phyloP scores from a whole-genome alignment of 53 echinoderm and acorn worm genomes.

The Echinometra lucunter region DNA sequence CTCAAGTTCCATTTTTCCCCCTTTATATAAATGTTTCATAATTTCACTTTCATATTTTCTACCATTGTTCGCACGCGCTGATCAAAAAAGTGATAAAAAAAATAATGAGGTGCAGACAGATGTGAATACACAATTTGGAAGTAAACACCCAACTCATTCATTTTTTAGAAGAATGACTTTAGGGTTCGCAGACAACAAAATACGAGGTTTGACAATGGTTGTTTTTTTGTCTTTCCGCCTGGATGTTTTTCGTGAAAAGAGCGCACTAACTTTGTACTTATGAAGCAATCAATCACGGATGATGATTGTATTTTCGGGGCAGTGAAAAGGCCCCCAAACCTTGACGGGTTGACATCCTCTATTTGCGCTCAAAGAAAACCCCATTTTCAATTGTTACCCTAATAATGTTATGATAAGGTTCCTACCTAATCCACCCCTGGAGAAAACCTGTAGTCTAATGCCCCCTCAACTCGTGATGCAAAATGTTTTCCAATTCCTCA shows the following conservation, averaged over 20 bases:
- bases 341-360: conserved; percentile 49
- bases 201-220: conserved; percentile 1
- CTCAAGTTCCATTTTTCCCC: conserved; percentile 20
- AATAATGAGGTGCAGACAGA: conserved; percentile 12
- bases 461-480: not conserved
- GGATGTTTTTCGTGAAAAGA: not conserved
- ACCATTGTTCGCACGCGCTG: conserved; percentile 29
- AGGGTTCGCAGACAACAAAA: not conserved
- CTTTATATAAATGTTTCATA: not conserved
- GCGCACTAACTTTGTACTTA: conserved; percentile 18
- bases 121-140: not conserved
- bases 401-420: conserved; percentile 52
- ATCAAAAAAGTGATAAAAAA: not conserved
- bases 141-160: conserved; percentile 15
- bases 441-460: not conserved
- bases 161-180: not conserved
- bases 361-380: conserved; percentile 45
- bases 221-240: conserved; percentile 5
- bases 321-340: conserved; percentile 43
- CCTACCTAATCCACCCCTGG: not conserved
- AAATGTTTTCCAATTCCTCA: not conserved
- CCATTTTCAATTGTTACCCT: conserved; percentile 31
- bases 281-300: conserved; percentile 24
- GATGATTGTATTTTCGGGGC: not conserved
- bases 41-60: conserved; percentile 17